Evolutionary conservation across 2,797 vertebrate species (phyloP).

Genomic region (Heteromormyrus szaboi): DNA sequence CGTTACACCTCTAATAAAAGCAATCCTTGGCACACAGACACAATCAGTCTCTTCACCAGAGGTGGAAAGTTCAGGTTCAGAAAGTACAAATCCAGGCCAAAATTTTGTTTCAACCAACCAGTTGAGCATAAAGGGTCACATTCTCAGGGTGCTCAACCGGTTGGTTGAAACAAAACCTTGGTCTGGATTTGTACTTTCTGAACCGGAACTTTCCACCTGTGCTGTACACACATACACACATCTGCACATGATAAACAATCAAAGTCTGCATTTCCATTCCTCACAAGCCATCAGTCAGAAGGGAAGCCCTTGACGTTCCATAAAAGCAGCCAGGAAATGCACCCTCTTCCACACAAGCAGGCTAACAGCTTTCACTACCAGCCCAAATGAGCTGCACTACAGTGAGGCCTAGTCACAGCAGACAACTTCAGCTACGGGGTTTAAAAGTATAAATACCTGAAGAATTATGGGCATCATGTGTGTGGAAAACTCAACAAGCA

Average conservation of each 20-base stretch:
- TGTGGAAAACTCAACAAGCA: neutral
- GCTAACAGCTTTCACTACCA: neutral
- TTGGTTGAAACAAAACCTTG: neutral
- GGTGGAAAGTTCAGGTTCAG: neutral
- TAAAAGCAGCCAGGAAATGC: neutral
- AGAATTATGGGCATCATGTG: neutral
- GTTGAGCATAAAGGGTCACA: neutral
- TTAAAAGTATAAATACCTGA: neutral
- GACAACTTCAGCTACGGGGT: neutral
- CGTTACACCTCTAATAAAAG: neutral
- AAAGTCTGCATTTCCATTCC: neutral
- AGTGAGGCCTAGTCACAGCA: neutral
- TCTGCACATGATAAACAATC: neutral
- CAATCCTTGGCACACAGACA: neutral
- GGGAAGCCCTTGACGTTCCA: neutral
- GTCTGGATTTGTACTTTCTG: neutral
- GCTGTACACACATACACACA: neutral
- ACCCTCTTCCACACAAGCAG: neutral
- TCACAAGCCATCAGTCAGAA: neutral
- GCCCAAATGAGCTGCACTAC: neutral
- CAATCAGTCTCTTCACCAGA: neutral
- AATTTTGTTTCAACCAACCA: neutral
- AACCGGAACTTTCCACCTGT: neutral
- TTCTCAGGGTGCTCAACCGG: neutral
- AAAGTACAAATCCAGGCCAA: neutral